Percentiles rank a stretch among this genome's conserved stretches.
Evolutionary conservation across 1,140 invertebrate species (phyloP).

Genomic region (Drosophila lacteicornis): DNA sequence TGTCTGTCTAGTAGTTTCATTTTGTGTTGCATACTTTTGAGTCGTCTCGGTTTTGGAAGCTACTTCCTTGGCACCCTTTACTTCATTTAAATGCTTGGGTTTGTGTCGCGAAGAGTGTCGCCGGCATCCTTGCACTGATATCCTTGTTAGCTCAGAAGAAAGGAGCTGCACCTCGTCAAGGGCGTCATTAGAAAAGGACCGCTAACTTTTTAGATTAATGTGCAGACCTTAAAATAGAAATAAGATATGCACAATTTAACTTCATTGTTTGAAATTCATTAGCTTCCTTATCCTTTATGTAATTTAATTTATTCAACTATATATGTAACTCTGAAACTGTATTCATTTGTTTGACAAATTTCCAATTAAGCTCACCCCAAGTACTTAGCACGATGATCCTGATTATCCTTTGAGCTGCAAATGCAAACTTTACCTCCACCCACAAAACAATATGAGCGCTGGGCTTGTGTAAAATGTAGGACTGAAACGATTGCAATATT

Average conservation of each 20-base stretch:
- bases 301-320: neutral
- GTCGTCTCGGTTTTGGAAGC: slow-evolving; percentile 24
- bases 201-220: neutral
- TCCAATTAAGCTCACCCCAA: slow-evolving; percentile 10
- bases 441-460: neutral
- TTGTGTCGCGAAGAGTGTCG: slow-evolving; percentile 18
- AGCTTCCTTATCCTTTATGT: neutral
- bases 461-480: slow-evolving; percentile 9
- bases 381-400: slow-evolving; percentile 25
- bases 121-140: slow-evolving; percentile 5
- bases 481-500: slow-evolving; percentile 63
- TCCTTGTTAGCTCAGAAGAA: slow-evolving; percentile 7
- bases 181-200: neutral
- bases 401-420: slow-evolving; percentile 37
- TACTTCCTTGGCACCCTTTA: slow-evolving; percentile 29
- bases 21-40: slow-evolving; percentile 55
- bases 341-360: neutral
- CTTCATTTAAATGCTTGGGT: slow-evolving; percentile 35
- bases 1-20: slow-evolving; percentile 56
- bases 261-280: neutral
- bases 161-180: slow-evolving; percentile 5
- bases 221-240: no score
- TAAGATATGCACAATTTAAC: neutral
- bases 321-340: neutral
- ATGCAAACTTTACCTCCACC: slow-evolving; percentile 12